Base-by-base conservation (phyloP, 2,888 invertebrate species). In the Vesta saturnalis region DNA sequence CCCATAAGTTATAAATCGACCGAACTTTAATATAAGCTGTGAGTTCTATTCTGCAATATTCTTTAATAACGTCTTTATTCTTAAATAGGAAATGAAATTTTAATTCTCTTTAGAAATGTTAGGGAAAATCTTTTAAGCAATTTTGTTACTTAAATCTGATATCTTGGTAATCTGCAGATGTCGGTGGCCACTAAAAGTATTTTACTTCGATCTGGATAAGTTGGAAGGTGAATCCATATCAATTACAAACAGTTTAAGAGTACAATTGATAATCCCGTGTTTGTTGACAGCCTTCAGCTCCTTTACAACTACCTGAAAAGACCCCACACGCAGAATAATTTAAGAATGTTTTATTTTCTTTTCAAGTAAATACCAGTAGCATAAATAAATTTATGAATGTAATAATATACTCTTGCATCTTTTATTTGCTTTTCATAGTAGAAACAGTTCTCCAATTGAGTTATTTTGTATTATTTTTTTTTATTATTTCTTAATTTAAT, bases 191-290 rank as follows among this genome's bases (percentile, higher is more conserved):
- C 18, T 49, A 58, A 64, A 22, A 52, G 52, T 64, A 54, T 64
- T 64, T 64, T 18, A 15, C 21, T 59, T 19, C 39, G 59, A 54
- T 61, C 49, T 52, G 60, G 64, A 23, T 49, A 56, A 21, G 55
- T 60, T 54, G 43, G 47, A 8, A 47, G 60, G 60, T 43, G 58
- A 60, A 68, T 60, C 54, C 73, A 72, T 80, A 82, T 83, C 82
- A 79, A 80, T 83, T 82, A 82, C 83, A 81, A 79, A 82, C 81
- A 81, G 80, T 82, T 83, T 83, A 83, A 81, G 78, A 74, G 72
- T 73, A 83, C 83, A 83, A 83, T 83, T 80, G 82, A 73, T 83
- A 83, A 83, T 83, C 83, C 76, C 77, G 77, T 83, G 82, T 83
- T 81, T 83, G 82, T 82, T 82, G 81, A 82, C 81, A 81, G 79